A percentile compares a stretch with the other conserved stretches of the same genome.
These are phyloP conservation scores for Aldrovandia affinis DNA, from an alignment of 2,797 vertebrate genomes.

Conservation along the genomic window DNA sequence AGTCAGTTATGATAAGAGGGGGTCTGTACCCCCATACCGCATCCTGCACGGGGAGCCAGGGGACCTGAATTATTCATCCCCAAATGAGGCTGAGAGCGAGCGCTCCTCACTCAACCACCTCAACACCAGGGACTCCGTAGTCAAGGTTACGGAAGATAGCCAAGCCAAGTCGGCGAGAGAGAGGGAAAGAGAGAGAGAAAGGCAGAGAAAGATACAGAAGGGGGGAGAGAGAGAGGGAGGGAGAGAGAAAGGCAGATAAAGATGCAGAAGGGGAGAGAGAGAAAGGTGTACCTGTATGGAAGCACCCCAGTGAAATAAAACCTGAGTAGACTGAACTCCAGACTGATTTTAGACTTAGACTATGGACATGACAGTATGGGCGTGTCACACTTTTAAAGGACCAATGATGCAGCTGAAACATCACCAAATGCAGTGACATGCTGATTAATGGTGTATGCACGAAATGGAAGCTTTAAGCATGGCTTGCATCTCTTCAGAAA, in stretches of 20 bases:
- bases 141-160: constrained; percentile 77
- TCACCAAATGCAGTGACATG: not conserved
- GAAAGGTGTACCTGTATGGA: not conserved
- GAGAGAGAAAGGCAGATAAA: constrained; percentile 18
- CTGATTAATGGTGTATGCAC: not conserved
- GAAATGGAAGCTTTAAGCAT: constrained; percentile 3
- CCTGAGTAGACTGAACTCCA: not conserved
- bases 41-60: constrained; percentile 56
- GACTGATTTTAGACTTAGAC: constrained; percentile 17
- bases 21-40: constrained; percentile 57
- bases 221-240: constrained; percentile 47
- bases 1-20: constrained; percentile 5
- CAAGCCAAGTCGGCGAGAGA: constrained; percentile 19
- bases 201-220: constrained; percentile 41
- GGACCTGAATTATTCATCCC: constrained; percentile 80
- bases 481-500: not conserved
- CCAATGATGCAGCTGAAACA: not conserved
- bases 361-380: constrained; percentile 26
- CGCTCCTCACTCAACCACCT: constrained; percentile 65
- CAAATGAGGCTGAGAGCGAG: constrained; percentile 64
- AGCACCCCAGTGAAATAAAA: not conserved
- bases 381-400: not conserved
- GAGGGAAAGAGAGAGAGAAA: not conserved
- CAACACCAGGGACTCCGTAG: constrained; percentile 76
- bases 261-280: not conserved